Conservation (phyloP, 2,113 vertebrate genomes). For the Psettodes erumei region DNA sequence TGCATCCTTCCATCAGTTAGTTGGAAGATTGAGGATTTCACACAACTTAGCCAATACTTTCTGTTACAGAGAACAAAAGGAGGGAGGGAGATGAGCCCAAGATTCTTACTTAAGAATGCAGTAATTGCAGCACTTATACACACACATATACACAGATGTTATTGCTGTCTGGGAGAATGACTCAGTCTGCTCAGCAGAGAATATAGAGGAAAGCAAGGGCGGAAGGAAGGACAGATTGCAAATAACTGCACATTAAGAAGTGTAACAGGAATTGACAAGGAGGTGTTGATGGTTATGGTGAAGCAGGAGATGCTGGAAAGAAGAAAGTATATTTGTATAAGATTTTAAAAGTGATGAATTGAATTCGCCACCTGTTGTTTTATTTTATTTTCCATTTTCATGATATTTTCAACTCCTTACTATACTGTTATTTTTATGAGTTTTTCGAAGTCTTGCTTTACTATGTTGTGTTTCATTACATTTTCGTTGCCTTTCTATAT, state of each 20-base stretch:
- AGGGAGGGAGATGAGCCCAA: background rate
- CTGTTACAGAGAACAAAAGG: background rate
- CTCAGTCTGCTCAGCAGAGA: slow-evolving; percentile 35
- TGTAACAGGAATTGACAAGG: background rate
- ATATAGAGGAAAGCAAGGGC: slow-evolving; percentile 20
- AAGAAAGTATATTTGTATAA: too few species aligned
- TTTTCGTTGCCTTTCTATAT: too few species aligned
- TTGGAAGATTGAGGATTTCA: too few species aligned
- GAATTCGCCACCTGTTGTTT: too few species aligned
- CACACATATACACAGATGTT: slow-evolving; percentile 20
- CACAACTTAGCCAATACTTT: slow-evolving; percentile 1
- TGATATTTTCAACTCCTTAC: too few species aligned
- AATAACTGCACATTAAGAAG: background rate
- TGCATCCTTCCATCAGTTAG: too few species aligned
- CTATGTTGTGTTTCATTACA: too few species aligned
- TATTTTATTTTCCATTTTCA: too few species aligned
- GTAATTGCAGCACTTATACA: slow-evolving; percentile 53
- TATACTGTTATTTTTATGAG: too few species aligned
- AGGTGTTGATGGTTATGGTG: background rate
- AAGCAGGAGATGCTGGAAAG: background rate
- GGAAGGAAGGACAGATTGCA: slow-evolving; percentile 9
- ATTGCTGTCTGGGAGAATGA: slow-evolving; percentile 51
- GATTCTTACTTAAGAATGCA: slow-evolving; percentile 7
- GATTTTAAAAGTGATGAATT: too few species aligned
- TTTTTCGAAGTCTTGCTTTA: too few species aligned